Conservation (phyloP, 2,888 invertebrate genomes). For the Brachypterus glaber region DNA sequence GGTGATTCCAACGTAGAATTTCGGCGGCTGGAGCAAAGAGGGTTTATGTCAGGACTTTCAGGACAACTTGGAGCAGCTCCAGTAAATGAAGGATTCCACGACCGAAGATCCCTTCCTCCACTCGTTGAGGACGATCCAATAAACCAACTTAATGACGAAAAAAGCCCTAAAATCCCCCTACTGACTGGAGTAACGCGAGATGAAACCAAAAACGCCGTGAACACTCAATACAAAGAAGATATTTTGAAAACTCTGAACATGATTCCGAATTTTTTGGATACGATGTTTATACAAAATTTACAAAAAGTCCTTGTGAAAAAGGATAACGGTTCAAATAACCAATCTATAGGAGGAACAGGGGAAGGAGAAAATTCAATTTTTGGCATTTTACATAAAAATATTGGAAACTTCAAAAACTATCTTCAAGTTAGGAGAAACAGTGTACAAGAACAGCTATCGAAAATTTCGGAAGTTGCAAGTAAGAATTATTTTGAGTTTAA, state of each 20-base stretch:
- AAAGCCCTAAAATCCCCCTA: constrained; percentile 50
- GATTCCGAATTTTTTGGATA: constrained; percentile 39
- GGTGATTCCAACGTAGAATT: constrained; percentile 52
- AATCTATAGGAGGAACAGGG: too few species aligned
- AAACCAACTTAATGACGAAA: constrained; percentile 47
- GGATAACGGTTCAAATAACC: background rate
- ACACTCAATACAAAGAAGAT: constrained; percentile 36
- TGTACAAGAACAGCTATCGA: constrained; percentile 42
- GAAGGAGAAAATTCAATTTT: constrained; percentile 10
- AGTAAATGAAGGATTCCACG: constrained; percentile 57
- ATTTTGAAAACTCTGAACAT: constrained; percentile 35
- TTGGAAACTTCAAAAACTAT: constrained; percentile 33
- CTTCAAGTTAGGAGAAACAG: constrained; percentile 29
- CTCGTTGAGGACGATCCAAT: constrained; percentile 54
- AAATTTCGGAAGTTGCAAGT: constrained; percentile 54
- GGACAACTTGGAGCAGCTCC: constrained; percentile 56
- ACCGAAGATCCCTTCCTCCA: constrained; percentile 57
- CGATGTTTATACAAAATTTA: constrained; percentile 38
- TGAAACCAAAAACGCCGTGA: constrained; percentile 56
- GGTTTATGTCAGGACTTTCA: constrained; percentile 55
- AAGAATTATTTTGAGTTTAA: constrained; percentile 14
- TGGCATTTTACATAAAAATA: constrained; percentile 14
- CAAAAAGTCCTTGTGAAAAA: constrained; percentile 28
- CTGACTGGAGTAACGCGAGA: constrained; percentile 65
- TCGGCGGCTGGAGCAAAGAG: constrained; percentile 47